A percentile compares a stretch with the other conserved stretches of the same genome.
These are phyloP conservation scores for Paralvinella palmiformis DNA, from an alignment of 1,140 invertebrate species.

Conservation along the genomic window DNA sequence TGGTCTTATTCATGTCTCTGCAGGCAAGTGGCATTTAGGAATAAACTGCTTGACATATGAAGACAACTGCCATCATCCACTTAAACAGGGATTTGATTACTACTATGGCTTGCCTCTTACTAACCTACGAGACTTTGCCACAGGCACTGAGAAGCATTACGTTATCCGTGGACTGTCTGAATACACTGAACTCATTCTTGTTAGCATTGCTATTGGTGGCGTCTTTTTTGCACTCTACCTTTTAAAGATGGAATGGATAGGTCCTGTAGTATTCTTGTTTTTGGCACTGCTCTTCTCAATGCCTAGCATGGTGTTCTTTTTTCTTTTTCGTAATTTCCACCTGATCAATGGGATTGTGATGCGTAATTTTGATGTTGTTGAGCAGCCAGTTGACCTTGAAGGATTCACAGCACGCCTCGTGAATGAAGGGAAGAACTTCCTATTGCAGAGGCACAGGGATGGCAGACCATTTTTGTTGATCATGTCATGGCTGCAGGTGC, in stretches of 20 bases:
- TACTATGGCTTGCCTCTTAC: conserved; percentile 52
- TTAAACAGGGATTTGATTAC: conserved; percentile 52
- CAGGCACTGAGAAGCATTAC: conserved; percentile 5
- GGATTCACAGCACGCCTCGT: conserved; percentile 31
- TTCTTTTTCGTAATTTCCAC: conserved; percentile 28
- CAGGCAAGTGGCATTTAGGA: conserved; percentile 54
- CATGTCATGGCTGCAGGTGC: conserved; percentile 37
- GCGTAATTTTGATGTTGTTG: conserved; percentile 36
- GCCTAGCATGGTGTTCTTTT: conserved; percentile 11
- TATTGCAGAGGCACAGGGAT: conserved; percentile 23
- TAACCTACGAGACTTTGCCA: conserved; percentile 48
- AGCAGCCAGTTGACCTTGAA: conserved; percentile 38
- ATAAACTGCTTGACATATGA: conserved; percentile 31
- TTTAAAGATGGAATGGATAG: neutral
- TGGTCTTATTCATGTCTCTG: neutral
- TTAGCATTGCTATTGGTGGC: neutral
- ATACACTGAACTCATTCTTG: neutral
- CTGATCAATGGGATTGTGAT: conserved; percentile 43
- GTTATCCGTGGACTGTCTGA: neutral
- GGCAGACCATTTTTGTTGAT: conserved; percentile 34
- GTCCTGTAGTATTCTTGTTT: neutral
- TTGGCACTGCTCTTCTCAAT: conserved; percentile 22
- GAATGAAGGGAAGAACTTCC: conserved; percentile 30
- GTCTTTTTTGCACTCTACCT: neutral
- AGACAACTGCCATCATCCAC: conserved; percentile 46